Evolutionary conservation across 1,140 invertebrate genomes (phyloP), one percentile per base, ranked within the genome.

Genomic region (Agrypnia vestita): DNA sequence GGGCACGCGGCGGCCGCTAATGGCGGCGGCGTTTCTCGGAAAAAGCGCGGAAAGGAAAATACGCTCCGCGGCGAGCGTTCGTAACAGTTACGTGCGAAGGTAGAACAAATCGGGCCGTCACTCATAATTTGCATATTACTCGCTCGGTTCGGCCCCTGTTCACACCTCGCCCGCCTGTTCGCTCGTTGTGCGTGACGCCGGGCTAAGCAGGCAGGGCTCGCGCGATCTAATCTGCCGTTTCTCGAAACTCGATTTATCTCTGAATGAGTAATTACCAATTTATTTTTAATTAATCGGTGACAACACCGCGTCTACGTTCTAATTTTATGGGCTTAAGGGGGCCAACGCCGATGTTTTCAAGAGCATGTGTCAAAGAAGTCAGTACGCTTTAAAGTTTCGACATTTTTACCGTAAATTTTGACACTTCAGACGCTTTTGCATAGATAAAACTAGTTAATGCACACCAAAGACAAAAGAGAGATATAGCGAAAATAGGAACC

Each of bases 51-150:
- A 43, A 25, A 53, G 46, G 55, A 78, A 78, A 67, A 69, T 49
- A 21, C 44, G 15, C 21, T 67, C 35, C 62, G 7, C 53, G 10
- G 13, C 62, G 43, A 25, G 21, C 43, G 46, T 55, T 62, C 10
- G 7, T 10, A 44, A 17, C 35, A 11, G 12, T 35, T 46, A 78
- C 35, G 53, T 55, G 55, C 17, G 35, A 56, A 47, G 44, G 72
- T 51, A 55, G 74, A 80, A 80, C 72, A 76, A 80, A 80, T 80
- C 79, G 61, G 21, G 46, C n/a, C 77, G 67, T 74, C 78, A 51
- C 8, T 55, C 71, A 44, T 80, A 61, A 80, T 80, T 80, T 80
- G 79, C 79, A 80, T 80, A 80, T 75, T 76, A 75, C 73, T 67
- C 73, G 53, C 61, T 55, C 76, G n/a, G 21, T 47, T 47, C 8